phyloP scores from a whole-genome alignment of 2,888 invertebrate genomes.

The Adelognathus sp. region DNA sequence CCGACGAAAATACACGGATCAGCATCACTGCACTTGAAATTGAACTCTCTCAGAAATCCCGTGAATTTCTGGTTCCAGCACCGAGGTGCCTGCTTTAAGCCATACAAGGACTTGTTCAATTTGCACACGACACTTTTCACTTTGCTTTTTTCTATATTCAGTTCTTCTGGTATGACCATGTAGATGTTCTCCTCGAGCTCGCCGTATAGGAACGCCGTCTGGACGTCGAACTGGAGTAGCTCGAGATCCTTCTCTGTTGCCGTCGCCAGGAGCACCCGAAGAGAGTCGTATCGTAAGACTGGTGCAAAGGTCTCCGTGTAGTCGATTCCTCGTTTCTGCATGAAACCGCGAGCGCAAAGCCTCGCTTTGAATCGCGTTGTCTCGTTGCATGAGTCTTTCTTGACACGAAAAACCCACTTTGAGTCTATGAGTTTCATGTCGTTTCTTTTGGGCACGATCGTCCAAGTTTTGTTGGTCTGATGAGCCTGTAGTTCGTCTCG shows the following conservation, averaged over 20 bases:
- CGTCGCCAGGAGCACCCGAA: background rate
- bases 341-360: constrained; percentile 37
- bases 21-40: no score
- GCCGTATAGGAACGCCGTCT: constrained; percentile 18
- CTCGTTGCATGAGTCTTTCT: background rate
- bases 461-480: background rate
- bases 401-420: background rate
- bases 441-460: background rate
- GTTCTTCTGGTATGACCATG: constrained; percentile 30
- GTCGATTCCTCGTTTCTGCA: constrained; percentile 21
- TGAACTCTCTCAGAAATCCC: no score
- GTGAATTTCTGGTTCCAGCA: no score
- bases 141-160: no score
- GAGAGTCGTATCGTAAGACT: constrained; percentile 22
- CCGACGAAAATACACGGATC: no score
- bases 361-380: constrained; percentile 24
- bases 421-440: background rate
- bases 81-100: no score
- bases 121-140: no score
- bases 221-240: constrained; percentile 10
- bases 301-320: constrained; percentile 35
- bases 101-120: no score
- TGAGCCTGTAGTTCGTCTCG: background rate
- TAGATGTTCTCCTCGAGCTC: constrained; percentile 14
- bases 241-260: constrained; percentile 8